phyloP scores from a whole-genome alignment of 2,797 vertebrate species.

The Denticeps clupeoides region DNA sequence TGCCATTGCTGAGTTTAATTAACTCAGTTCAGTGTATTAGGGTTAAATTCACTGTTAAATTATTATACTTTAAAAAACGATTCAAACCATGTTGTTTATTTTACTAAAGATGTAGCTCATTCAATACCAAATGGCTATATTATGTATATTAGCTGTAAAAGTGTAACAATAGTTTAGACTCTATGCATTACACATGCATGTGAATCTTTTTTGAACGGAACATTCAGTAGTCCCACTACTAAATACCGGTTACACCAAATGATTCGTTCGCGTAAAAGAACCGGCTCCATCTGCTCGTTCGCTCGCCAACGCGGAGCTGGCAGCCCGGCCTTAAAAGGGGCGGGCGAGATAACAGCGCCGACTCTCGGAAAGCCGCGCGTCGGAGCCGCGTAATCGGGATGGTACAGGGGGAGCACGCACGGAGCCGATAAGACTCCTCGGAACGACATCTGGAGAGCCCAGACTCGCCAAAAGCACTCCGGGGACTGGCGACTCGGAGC shows the following conservation, averaged over 20 bases:
- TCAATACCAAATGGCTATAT: neutral
- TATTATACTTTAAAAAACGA: too few relatives aligned
- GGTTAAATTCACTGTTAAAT: too few relatives aligned
- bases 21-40: too few relatives aligned
- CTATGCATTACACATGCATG: conserved; percentile 1
- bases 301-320: neutral
- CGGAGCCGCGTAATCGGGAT: conserved; percentile 53
- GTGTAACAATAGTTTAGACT: neutral
- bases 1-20: too few relatives aligned
- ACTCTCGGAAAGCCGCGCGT: conserved; percentile 18
- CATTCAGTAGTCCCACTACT: too few relatives aligned
- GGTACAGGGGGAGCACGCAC: conserved; percentile 50
- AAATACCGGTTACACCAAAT: conserved; percentile 5
- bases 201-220: too few relatives aligned
- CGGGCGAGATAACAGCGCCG: conserved; percentile 30
- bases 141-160: neutral
- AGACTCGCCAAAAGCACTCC: neutral
- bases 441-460: conserved; percentile 38
- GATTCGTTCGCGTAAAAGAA: neutral
- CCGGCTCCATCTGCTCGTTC: neutral
- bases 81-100: neutral
- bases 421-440: conserved; percentile 53
- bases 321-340: conserved; percentile 34
- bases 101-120: neutral
- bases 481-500: neutral